Percentiles rank a stretch among this genome's conserved stretches.
These are phyloP conservation scores for Bombus picipes DNA, from an alignment of 1,140 invertebrate genomes.

Conservation along the genomic window DNA sequence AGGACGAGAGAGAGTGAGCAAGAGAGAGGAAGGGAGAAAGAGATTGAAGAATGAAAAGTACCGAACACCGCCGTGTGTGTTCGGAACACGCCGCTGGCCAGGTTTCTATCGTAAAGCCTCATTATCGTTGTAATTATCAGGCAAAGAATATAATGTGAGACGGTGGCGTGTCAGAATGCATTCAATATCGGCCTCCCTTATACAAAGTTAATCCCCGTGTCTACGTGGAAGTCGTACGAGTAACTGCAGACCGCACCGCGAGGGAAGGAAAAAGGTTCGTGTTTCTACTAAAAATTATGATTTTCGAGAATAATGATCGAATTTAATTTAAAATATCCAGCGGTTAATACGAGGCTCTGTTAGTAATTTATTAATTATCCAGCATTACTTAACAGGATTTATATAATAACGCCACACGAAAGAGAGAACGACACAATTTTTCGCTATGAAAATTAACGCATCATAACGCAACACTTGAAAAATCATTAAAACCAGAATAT, in stretches of 20 bases:
- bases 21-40: neutral
- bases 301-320: slow-evolving; percentile 4
- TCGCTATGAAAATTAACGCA: neutral
- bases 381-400: neutral
- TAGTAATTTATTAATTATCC: neutral
- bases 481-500: neutral
- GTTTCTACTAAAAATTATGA: slow-evolving; percentile 28
- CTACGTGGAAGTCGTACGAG: slow-evolving; percentile 75
- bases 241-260: slow-evolving; percentile 66
- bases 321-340: neutral
- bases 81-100: slow-evolving; percentile 54
- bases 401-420: neutral
- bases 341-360: neutral
- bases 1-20: slow-evolving; percentile 21
- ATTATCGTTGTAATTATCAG: slow-evolving; percentile 78
- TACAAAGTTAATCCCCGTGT: slow-evolving; percentile 71
- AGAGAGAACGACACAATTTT: neutral
- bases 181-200: slow-evolving; percentile 72
- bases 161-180: slow-evolving; percentile 75
- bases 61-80: slow-evolving; percentile 49
- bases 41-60: slow-evolving; percentile 62
- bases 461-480: neutral
- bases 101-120: slow-evolving; percentile 76
- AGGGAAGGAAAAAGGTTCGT: slow-evolving; percentile 5
- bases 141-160: slow-evolving; percentile 75